Evolutionary conservation across 92 coral and sea anemone genomes (phyloP).

Genomic region (Porites rus): DNA sequence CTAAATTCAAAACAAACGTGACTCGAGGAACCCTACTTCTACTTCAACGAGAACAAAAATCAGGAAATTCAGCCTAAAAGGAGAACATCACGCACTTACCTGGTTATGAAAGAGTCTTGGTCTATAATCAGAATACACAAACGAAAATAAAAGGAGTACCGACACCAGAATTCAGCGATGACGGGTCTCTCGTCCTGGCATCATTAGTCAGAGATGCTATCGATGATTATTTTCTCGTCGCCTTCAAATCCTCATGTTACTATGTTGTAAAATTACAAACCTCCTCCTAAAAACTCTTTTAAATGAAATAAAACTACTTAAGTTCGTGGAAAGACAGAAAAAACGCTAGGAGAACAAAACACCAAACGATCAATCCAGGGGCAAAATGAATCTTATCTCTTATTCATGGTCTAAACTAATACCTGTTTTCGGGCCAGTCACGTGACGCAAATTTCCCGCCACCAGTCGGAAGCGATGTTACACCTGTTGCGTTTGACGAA

Average conservation of each 20-base stretch:
- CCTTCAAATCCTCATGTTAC: constrained; percentile 40
- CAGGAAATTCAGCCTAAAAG: neutral
- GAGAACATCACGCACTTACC: constrained; percentile 20
- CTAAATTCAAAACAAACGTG: constrained; percentile 31
- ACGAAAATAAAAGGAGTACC: constrained; percentile 7
- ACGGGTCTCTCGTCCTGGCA: constrained; percentile 28
- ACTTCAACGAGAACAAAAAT: neutral
- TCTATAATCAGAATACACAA: constrained; percentile 24
- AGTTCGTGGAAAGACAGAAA: constrained; percentile 5
- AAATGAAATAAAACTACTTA: constrained; percentile 6
- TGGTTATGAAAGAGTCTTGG: constrained; percentile 23
- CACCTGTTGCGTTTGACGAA: constrained; percentile 39
- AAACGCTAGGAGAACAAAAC: constrained; percentile 40
- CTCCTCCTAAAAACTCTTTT: neutral
- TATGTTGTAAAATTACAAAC: neutral
- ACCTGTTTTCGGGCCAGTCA: constrained; percentile 26
- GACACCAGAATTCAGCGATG: constrained; percentile 22
- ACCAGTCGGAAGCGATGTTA: constrained; percentile 40
- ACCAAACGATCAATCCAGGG: constrained; percentile 18
- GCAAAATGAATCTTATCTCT: constrained; percentile 59
- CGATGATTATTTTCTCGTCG: constrained; percentile 6
- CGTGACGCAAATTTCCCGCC: constrained; percentile 40
- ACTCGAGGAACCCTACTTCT: too few species aligned
- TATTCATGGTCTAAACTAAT: constrained; percentile 66
- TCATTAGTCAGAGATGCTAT: neutral